These are phyloP conservation scores for Maconellicoccus hirsutus DNA, from an alignment of 1,140 invertebrate species.

Conservation along the genomic window DNA sequence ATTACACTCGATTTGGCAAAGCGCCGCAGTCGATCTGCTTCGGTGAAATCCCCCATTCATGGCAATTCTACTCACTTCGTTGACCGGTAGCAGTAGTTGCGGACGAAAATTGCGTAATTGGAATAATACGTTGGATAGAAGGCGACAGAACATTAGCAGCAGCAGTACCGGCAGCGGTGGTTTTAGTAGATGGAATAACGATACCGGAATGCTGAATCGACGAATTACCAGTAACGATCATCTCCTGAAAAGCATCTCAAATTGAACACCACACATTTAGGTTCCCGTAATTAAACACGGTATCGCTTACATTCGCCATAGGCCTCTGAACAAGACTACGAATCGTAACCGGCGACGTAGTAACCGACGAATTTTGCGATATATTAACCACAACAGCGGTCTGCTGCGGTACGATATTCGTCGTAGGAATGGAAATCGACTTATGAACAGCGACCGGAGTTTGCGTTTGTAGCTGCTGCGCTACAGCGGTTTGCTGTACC, in stretches of 20 bases:
- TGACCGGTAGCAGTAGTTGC: background rate
- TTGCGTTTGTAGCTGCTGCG: conserved; percentile 33
- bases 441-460: conserved; percentile 32
- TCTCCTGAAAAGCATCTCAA: background rate
- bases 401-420: conserved; percentile 33
- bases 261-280: no score
- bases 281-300: no score
- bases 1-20: no score
- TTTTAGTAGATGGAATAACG: background rate
- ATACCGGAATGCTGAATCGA: background rate
- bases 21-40: no score
- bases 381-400: conserved; percentile 31
- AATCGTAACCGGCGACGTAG: background rate
- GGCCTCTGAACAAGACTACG: background rate
- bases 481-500: background rate
- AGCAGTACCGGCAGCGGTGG: background rate
- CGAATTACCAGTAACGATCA: background rate
- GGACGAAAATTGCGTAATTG: background rate
- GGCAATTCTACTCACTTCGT: background rate
- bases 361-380: conserved; percentile 23
- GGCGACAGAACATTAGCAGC: background rate
- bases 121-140: background rate
- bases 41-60: background rate
- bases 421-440: conserved; percentile 31
- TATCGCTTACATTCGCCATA: background rate